Evolutionary conservation across 2,113 vertebrate genomes (phyloP).

Genomic region (Megaceryle maxima): DNA sequence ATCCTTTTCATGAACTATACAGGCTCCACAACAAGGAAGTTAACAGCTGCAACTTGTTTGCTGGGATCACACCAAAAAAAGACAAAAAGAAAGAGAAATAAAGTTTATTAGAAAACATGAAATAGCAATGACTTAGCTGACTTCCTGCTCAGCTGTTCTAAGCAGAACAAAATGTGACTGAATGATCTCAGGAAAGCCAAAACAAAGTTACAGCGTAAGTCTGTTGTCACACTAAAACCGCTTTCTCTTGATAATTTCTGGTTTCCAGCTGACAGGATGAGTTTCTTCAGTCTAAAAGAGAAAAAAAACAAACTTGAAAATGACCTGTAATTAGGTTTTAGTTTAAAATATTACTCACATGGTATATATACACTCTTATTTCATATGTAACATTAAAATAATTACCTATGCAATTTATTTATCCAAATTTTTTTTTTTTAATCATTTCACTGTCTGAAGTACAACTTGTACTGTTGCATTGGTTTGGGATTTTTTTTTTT

Average conservation of each 20-base stretch:
- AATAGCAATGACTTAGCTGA: conserved; percentile 69
- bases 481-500: too few species aligned
- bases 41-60: conserved; percentile 47
- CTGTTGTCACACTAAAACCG: conserved; percentile 80
- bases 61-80: conserved; percentile 55
- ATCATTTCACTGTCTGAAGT: background rate
- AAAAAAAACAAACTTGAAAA: background rate
- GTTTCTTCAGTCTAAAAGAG: conserved; percentile 91
- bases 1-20: background rate
- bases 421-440: background rate
- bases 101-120: conserved; percentile 73
- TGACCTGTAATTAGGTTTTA: background rate
- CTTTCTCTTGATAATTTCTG: conserved; percentile 98
- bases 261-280: conserved; percentile 98
- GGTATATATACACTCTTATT: background rate
- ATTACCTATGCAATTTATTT: background rate
- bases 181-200: conserved; percentile 42
- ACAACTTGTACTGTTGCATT: background rate
- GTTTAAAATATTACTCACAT: background rate
- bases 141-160: conserved; percentile 59
- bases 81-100: conserved; percentile 50
- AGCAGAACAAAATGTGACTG: conserved; percentile 42
- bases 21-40: background rate
- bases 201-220: background rate
- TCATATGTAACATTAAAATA: background rate